Conservation (phyloP, 2,113 vertebrate genomes). For the Ciconia maguari region DNA sequence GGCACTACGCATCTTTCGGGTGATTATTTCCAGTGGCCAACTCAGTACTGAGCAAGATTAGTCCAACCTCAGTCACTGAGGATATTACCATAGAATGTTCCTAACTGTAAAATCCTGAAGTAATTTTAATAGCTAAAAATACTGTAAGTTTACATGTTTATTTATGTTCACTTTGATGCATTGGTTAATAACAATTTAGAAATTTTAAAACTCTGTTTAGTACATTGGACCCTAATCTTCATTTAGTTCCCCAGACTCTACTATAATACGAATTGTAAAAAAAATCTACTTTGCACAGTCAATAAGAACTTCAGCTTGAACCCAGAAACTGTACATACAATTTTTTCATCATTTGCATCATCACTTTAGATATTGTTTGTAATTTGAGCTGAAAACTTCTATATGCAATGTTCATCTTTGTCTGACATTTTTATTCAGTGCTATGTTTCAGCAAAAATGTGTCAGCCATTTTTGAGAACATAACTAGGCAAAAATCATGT, state of each 20-base stretch:
- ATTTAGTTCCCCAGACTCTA: neutral
- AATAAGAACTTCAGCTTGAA: neutral
- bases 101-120: neutral
- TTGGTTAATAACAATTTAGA: neutral
- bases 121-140: neutral
- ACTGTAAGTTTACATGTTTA: neutral
- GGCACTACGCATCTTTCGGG: accelerated
- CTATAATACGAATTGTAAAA: neutral
- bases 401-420: neutral
- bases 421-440: neutral
- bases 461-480: neutral
- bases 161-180: neutral
- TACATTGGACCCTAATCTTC: neutral
- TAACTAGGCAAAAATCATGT: neutral
- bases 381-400: neutral
- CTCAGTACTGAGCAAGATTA: too few relatives aligned
- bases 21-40: neutral
- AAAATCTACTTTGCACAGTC: neutral
- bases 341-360: neutral
- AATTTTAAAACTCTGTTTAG: neutral
- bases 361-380: neutral
- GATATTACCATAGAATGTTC: neutral
- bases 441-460: neutral
- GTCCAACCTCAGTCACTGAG: neutral
- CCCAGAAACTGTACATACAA: accelerated